These are phyloP conservation scores for Leptinotarsa peninsularis DNA, from an alignment of 2,888 invertebrate species.

Conservation along the genomic window DNA sequence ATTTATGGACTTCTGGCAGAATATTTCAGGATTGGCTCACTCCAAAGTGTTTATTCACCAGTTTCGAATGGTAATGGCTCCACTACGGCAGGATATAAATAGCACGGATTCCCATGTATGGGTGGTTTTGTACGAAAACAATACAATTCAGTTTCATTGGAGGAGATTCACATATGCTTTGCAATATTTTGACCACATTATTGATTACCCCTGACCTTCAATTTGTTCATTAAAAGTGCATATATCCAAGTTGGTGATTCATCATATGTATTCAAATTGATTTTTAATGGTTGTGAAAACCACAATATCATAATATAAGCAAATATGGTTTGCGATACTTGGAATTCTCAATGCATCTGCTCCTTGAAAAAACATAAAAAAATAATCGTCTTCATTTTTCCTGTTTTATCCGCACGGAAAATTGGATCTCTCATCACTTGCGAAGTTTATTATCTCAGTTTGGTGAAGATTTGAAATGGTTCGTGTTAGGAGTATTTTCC, in stretches of 20 bases:
- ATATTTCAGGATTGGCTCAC: too few species aligned
- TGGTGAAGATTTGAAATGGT: conserved; percentile 6
- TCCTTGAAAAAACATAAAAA: background rate
- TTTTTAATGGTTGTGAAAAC: background rate
- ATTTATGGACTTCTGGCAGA: too few species aligned
- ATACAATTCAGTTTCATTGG: background rate
- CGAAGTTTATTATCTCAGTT: background rate
- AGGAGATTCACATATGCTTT: too few species aligned
- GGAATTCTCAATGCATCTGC: background rate
- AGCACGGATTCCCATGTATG: too few species aligned
- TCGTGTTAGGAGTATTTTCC: conserved; percentile 15
- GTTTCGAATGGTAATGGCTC: too few species aligned
- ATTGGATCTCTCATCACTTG: background rate
- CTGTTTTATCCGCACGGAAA: background rate
- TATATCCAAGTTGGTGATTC: background rate
- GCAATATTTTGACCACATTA: too few species aligned
- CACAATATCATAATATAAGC: background rate
- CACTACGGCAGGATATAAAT: too few species aligned
- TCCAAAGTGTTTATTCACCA: too few species aligned
- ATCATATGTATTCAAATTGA: background rate
- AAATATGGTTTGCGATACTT: background rate
- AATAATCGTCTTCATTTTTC: background rate
- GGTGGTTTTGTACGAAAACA: background rate
- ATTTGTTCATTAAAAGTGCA: background rate
- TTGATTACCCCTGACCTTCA: background rate